A percentile compares a stretch with the other conserved stretches of the same genome.
Conservation (phyloP, 2,888 invertebrate genomes). For the Drosophila mulleri region DNA sequence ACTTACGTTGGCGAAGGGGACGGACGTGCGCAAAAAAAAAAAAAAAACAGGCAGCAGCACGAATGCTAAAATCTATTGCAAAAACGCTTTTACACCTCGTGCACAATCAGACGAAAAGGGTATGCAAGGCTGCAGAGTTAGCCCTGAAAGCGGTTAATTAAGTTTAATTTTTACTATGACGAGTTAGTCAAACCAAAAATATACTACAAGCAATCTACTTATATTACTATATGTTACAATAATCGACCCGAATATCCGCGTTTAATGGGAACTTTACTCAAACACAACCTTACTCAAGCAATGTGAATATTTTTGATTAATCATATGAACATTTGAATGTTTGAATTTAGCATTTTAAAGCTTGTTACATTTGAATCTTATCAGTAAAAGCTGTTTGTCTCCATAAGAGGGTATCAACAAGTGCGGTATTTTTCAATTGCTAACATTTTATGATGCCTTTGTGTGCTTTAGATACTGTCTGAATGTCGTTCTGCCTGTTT, state of each 20-base stretch:
- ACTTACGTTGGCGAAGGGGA: constrained; percentile 65
- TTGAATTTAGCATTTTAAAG: not conserved
- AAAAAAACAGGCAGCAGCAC: constrained; percentile 44
- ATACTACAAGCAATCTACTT: no score
- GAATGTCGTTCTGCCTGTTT: constrained; percentile 1
- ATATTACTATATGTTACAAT: no score
- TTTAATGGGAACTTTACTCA: no score
- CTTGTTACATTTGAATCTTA: not conserved
- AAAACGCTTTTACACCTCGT: constrained; percentile 41
- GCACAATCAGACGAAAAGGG: not conserved
- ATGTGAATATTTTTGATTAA: no score
- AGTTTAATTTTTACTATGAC: no score
- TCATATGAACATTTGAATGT: no score
- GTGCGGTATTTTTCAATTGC: not conserved
- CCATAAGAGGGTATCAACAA: constrained; percentile 12
- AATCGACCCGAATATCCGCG: no score
- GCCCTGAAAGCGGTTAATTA: no score
- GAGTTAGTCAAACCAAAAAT: no score
- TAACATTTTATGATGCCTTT: not conserved
- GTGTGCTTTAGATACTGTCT: constrained; percentile 32
- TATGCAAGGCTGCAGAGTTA: not conserved
- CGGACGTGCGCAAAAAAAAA: constrained; percentile 34
- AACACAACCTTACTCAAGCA: no score
- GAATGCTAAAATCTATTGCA: constrained; percentile 47
- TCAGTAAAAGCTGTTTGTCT: no score